These are phyloP conservation scores for Xenopus tropicalis DNA, from an alignment of 2,113 vertebrate species.

Conservation along the genomic window UCB_Xtro_10.0 CM004445.2:131522501-131523000, in stretches of 20 bases:
- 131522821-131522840: too few relatives aligned
- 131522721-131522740: neutral
- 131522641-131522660: neutral
- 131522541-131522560: neutral
- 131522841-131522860: too few relatives aligned
- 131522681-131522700: neutral
- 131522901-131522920: too few relatives aligned
- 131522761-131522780: too few relatives aligned
- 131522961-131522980: too few relatives aligned
- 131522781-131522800: too few relatives aligned
- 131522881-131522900: too few relatives aligned
- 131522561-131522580: neutral
- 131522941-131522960: too few relatives aligned
- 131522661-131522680: neutral
- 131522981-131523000: too few relatives aligned
- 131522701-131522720: neutral
- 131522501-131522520: conserved; percentile 1
- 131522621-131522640: neutral
- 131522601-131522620: neutral
- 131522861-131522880: too few relatives aligned
- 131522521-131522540: neutral
- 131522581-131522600: neutral
- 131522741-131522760: neutral
- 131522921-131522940: too few relatives aligned
- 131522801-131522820: too few relatives aligned